Evolutionary conservation across 1,140 invertebrate species (phyloP), one percentile per base, ranked within the genome.

Genomic region (Fopius arisanus): DNA sequence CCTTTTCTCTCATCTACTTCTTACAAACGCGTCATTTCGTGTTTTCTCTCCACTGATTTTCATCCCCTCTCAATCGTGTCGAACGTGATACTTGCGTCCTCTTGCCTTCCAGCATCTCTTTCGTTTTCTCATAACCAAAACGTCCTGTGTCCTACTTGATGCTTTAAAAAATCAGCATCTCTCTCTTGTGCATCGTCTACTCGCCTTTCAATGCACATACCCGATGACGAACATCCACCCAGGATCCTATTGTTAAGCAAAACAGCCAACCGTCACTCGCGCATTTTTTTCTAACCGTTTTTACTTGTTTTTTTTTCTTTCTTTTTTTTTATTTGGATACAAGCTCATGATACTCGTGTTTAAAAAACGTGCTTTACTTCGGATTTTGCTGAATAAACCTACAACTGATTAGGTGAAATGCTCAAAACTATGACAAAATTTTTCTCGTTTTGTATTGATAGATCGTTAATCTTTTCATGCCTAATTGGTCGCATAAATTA

Each of bases 41-140:
- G 43, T 51, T 51, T 51, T 51, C 43, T 51, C 43, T 51, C 43
- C n/a, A n/a, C 5, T 51, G 43, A 51, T 51, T 51, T 51, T 51
- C 43, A 51, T 51, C 43, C 43, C 43, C 43, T 16, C 43, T 51
- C n/a, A 19, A 5, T 6, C 43, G 19, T 21, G 43, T 51, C 43
- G 43, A 51, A 51, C 43, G 43, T 51, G 43, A 51, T 51, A 7
- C n/a, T 51, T 51, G n/a, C 43, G n/a, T 21, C 14, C 16, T 16
- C 3, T 51, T 21, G n/a, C 19, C 7, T 16, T 51, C 14, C 14
- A 51, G 5, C 43, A 51, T 51, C 43, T n/a, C 43, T 51, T 51
- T 37, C 6, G 6, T 51, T 51, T 51, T 51, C 19, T 16, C 43
- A 51, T 51, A 51, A 19, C 43, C 43, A 51, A 40, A 51, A 37